Evolutionary conservation across 2,797 vertebrate genomes (phyloP).

Genomic region (Rallus crepitans): DNA sequence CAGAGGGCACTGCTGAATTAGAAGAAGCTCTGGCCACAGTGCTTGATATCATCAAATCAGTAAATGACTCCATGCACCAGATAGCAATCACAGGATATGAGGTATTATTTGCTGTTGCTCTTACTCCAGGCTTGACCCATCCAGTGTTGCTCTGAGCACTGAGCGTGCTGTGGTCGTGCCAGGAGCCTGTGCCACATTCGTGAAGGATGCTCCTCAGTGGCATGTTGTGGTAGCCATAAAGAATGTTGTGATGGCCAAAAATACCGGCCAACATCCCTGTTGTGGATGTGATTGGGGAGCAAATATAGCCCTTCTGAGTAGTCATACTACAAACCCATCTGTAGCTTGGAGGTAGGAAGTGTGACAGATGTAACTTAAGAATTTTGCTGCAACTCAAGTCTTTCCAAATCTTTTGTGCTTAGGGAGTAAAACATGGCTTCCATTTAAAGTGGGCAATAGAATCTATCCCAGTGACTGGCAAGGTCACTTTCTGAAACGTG

Average conservation of each 20-base stretch:
- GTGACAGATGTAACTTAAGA: not conserved
- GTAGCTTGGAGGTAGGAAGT: not conserved
- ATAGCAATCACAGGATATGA: conserved; percentile 95
- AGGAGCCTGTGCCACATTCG: not conserved
- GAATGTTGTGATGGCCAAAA: not conserved
- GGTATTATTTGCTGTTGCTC: conserved; percentile 73
- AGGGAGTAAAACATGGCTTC: not conserved
- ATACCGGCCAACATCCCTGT: not conserved
- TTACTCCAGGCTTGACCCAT: not conserved
- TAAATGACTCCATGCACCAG: conserved; percentile 95
- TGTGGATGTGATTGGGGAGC: not conserved
- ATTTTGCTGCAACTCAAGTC: not conserved
- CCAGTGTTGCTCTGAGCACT: not conserved
- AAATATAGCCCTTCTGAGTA: not conserved
- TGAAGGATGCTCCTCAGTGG: not conserved
- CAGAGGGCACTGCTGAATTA: conserved; percentile 85
- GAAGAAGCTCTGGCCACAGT: conserved; percentile 90
- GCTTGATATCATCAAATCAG: conserved; percentile 93
- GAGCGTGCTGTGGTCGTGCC: not conserved
- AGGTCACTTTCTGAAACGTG: not conserved
- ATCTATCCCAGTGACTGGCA: not conserved
- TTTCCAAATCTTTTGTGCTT: not conserved
- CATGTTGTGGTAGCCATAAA: not conserved
- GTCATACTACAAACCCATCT: not conserved
- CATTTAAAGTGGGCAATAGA: not conserved